Evolutionary conservation across 2,888 invertebrate genomes (phyloP).

Genomic region (Augochlorella aurata): DNA sequence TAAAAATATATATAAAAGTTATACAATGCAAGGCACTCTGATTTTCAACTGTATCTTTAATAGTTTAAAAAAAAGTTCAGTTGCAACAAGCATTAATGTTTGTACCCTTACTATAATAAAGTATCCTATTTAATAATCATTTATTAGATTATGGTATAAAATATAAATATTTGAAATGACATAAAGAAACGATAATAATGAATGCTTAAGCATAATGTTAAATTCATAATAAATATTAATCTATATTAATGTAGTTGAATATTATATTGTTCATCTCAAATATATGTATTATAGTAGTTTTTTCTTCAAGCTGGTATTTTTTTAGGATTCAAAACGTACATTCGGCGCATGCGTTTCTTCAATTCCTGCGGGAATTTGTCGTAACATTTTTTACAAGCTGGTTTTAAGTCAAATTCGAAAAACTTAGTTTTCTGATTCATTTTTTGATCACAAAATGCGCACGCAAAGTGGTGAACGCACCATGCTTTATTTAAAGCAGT

Average conservation of each 20-base stretch:
- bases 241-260: conserved; percentile 9
- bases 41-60: not conserved
- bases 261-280: not conserved
- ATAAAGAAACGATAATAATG: conserved; percentile 25
- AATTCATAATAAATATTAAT: not conserved
- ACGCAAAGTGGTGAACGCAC: conserved; percentile 99
- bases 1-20: not conserved
- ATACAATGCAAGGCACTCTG: conserved; percentile 22
- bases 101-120: not conserved
- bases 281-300: not conserved
- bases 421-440: conserved; percentile 99
- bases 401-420: conserved; percentile 99
- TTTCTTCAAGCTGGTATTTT: conserved; percentile 80
- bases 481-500: conserved; percentile 99
- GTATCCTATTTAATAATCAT: not conserved
- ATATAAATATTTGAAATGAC: conserved; percentile 9
- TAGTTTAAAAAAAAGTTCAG: not conserved
- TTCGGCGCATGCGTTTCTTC: conserved; percentile 94
- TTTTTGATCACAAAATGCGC: conserved; percentile 97
- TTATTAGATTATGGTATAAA: not conserved
- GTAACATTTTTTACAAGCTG: conserved; percentile 99
- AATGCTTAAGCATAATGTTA: not conserved
- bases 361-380: conserved; percentile 97
- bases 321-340: conserved; percentile 90
- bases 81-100: not conserved